A percentile compares a stretch with the other conserved stretches of the same genome.
phyloP scores from a whole-genome alignment of 1,140 invertebrate genomes.

The Palaemon carinicauda region DNA sequence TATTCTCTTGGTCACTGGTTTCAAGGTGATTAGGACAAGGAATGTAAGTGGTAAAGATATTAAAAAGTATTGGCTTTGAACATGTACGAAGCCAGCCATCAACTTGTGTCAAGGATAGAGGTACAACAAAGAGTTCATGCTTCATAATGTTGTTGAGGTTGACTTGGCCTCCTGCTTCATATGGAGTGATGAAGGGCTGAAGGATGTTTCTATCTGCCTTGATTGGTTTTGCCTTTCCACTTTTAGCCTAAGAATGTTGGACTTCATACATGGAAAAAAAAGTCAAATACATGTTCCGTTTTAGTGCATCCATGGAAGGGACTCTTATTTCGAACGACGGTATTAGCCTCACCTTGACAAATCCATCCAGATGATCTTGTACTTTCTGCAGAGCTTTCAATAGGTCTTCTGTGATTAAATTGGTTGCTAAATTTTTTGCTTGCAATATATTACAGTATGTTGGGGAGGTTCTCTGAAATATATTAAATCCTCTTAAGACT shows the following conservation, averaged over 20 bases:
- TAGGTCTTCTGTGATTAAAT: background rate
- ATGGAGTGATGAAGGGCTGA: no score
- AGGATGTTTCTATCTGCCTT: constrained; percentile 25
- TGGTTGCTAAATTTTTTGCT: background rate
- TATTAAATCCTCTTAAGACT: no score
- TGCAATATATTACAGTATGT: background rate
- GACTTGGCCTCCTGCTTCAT: no score
- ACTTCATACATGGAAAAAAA: constrained; percentile 1
- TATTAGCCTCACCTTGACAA: no score
- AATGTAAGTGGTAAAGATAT: no score
- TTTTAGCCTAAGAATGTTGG: background rate
- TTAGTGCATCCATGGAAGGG: background rate
- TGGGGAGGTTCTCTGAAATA: no score
- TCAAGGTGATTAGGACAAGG: no score
- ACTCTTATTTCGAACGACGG: no score
- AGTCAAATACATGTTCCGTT: background rate
- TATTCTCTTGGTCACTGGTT: no score
- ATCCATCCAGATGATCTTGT: background rate
- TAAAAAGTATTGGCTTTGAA: background rate
- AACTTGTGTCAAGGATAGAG: background rate
- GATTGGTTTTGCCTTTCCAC: background rate
- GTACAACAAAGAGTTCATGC: no score
- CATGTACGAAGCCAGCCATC: background rate
- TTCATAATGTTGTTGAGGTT: no score
- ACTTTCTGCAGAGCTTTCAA: background rate